Base-by-base conservation (phyloP, 2,113 vertebrate species). In the Taurulus bubalis region DNA sequence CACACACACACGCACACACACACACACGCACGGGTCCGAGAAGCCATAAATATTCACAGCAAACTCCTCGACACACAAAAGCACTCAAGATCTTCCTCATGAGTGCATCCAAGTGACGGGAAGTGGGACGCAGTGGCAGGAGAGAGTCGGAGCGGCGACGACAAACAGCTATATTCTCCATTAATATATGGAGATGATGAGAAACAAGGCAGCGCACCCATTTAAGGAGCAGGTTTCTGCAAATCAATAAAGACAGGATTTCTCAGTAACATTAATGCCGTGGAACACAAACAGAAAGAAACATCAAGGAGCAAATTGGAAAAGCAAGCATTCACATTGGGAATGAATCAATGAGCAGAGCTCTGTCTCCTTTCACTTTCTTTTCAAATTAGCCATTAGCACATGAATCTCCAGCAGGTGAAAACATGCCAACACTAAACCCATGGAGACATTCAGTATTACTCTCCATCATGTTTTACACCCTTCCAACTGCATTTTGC, bases 61-160 rank as follows among this genome's bases (percentile, higher is more conserved):
- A 60, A 83, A 82, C 49, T 83, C 42, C 40, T 66, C 56, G 60
- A 94, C 90, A 94, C 69, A 89, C 83, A 93, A 90, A 92, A 87
- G 90, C 93, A 94, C 90, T 92, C 80, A 89, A 53, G 60, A 70
- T 70, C 34, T 56, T 72, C 67, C 64, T 83, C 40, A 30, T 59
- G 79, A 80, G 85, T 70, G 55, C 71, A 81, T 83, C 58, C 59
- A 55, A 76, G 79, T 51, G 73, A 74, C 24, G 34, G 65, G 47
- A 85, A 85, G 53, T 68, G 72, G 76, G 77, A 47, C 67, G 22
- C 32, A 16, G 59, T 16, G 55, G 72, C 53, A 56, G 36, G 47
- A 73, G 8, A 63, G 40, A 72, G 38, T 47, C 32, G 40, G 40
- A 71, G 67, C 26, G n/a, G 34, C 34, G 79, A 77, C 75, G 47